These are phyloP conservation scores for Alviniconcha marisindica DNA, from an alignment of 1,140 invertebrate genomes.

Conservation along the genomic window DNA sequence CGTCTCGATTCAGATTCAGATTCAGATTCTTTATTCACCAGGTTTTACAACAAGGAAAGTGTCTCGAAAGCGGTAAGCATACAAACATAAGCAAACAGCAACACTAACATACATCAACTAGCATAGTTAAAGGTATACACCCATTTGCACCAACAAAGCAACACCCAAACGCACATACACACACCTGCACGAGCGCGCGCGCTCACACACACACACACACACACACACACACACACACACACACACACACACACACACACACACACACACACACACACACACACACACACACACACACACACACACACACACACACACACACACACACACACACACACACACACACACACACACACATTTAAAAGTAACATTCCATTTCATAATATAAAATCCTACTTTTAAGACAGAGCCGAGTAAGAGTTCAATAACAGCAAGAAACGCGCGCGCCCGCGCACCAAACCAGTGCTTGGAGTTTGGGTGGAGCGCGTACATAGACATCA, in stretches of 20 bases:
- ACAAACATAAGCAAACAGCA: background rate
- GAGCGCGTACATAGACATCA: too few species aligned
- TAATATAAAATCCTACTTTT: too few species aligned
- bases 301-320: background rate
- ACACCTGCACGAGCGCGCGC: background rate
- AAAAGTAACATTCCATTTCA: too few species aligned
- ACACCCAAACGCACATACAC: background rate
- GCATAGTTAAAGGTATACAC: background rate
- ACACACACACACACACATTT: background rate
- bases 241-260: background rate
- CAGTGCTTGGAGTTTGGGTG: too few species aligned
- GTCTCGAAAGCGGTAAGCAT: too few species aligned
- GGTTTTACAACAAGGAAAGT: too few species aligned
- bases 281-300: background rate
- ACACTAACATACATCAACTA: background rate
- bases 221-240: background rate
- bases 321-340: background rate
- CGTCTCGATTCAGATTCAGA: too few species aligned
- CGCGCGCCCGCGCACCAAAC: too few species aligned
- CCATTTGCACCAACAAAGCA: background rate
- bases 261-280: slow-evolving; percentile 17
- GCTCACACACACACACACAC: slow-evolving; percentile 23
- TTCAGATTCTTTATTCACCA: too few species aligned
- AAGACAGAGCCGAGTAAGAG: too few species aligned
- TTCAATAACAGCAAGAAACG: too few species aligned